Conservation (phyloP, 2,888 invertebrate species). For the Leptinotarsa rubiginosa region DNA sequence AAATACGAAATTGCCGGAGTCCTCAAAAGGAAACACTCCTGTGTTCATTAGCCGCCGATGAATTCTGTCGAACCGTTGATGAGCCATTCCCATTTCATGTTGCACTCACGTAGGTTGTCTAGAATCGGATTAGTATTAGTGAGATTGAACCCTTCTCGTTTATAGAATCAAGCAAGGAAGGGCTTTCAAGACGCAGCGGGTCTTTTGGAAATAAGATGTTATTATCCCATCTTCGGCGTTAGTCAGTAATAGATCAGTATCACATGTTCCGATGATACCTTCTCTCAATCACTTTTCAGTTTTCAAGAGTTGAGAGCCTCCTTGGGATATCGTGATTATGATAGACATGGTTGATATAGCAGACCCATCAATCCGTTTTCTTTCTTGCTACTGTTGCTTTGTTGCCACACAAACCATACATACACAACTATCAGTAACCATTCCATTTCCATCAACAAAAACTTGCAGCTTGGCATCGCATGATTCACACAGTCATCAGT, state of each 20-base stretch:
- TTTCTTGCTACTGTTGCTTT: too few relatives aligned
- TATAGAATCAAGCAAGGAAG: neutral
- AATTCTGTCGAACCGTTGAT: neutral
- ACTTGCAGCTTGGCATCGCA: too few relatives aligned
- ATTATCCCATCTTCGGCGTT: neutral
- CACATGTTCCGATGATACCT: too few relatives aligned
- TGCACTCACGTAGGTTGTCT: slow-evolving; percentile 4
- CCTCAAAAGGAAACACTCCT: slow-evolving; percentile 1
- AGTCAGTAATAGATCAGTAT: neutral
- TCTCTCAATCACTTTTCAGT: too few relatives aligned
- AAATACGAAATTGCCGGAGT: neutral
- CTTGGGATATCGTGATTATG: too few relatives aligned
- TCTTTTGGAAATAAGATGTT: neutral
- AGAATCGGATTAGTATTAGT: slow-evolving; percentile 17
- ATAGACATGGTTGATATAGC: too few relatives aligned
- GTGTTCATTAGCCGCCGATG: slow-evolving; percentile 3
- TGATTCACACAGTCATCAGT: too few relatives aligned
- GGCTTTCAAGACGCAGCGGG: neutral
- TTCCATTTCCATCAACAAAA: too few relatives aligned
- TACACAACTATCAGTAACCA: too few relatives aligned
- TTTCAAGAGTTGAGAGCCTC: too few relatives aligned
- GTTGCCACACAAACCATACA: too few relatives aligned
- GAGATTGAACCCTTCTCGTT: slow-evolving; percentile 1
- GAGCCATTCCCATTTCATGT: slow-evolving; percentile 17
- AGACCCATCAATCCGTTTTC: too few relatives aligned